Evolutionary conservation across 2,888 invertebrate genomes (phyloP), one percentile per base, ranked within the genome.

Genomic region (Oligia strigilis): DNA sequence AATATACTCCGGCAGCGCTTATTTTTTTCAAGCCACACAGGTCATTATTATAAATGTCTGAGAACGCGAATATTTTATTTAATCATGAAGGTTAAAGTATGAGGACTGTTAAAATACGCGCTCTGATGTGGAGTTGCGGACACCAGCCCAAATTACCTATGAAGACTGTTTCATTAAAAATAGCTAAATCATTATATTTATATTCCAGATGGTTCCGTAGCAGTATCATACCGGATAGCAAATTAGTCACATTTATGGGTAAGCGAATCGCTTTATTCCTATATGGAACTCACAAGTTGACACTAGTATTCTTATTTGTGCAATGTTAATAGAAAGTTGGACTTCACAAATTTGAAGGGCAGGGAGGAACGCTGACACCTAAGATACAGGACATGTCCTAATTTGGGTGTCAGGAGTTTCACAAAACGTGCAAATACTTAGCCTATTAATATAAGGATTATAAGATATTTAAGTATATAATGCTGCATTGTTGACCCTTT

Each of bases 191-290:
- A 19, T 19, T 52, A 29, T 49, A 29, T 49, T 49, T 29, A 67
- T 72, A 70, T 93, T 92, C 58, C 91, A 96, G 96, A 83, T 97
- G 97, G 97, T 96, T 97, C 84, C 94, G 95, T 11, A 94, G 94
- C 82, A 96, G 97, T 67, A 91, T 97, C n/a, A 87, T 95, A 75
- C 97, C 97, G 6, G 97, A 97, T 82, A 94, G 95, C 78, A 92
- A 87, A 88, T 92, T 95, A 86, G 92, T 96, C 3, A 92, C 91
- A n/a, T 94, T 95, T 81, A 94, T 97, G 92, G 97, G 97, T 96
- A 92, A 89, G 75, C 72, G 13, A 65, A 46, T 65, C n/a, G 11
- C n/a, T 46, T 40, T 2, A 29, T 67, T 60, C 23, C n/a, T 43
- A 60, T 43, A 60, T 36, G 1, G 52, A 49, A 29, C 13, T 70